phyloP scores from a whole-genome alignment of 2,888 invertebrate species.

The Drosophila seclusa region DNA sequence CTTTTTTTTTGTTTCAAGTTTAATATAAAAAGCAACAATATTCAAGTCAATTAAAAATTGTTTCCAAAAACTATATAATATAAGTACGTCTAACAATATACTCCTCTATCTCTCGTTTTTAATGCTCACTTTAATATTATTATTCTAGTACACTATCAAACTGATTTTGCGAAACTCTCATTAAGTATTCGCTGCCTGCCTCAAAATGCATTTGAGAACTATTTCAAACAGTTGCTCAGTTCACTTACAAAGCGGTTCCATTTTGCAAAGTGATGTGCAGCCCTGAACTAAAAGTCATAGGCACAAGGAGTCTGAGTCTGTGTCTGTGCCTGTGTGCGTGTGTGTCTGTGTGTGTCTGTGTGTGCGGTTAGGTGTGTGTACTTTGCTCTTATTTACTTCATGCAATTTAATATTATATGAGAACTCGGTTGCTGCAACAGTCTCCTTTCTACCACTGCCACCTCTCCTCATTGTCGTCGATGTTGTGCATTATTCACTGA shows the following conservation, averaged over 20 bases:
- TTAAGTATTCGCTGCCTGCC: neutral
- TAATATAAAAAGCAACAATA: too few species aligned
- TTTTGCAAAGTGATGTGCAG: slow-evolving; percentile 15
- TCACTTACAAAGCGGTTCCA: slow-evolving; percentile 26
- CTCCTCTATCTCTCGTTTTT: neutral
- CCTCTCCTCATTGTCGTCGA: slow-evolving; percentile 18
- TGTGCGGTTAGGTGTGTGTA: slow-evolving; percentile 19
- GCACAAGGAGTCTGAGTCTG: slow-evolving; percentile 11
- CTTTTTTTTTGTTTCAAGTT: too few species aligned
- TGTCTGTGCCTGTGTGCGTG: neutral
- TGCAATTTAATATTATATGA: slow-evolving; percentile 72
- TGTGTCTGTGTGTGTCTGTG: slow-evolving; percentile 14
- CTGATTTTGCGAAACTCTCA: neutral
- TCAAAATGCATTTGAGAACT: neutral
- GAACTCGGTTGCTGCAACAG: slow-evolving; percentile 17
- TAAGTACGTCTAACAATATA: neutral
- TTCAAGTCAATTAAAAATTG: too few species aligned
- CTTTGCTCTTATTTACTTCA: slow-evolving; percentile 65
- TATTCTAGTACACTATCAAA: neutral
- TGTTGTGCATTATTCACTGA: slow-evolving; percentile 55
- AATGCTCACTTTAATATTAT: neutral
- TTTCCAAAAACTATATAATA: neutral
- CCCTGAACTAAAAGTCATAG: slow-evolving; percentile 34
- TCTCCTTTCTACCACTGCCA: neutral
- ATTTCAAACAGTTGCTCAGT: slow-evolving; percentile 8